Base-by-base conservation (phyloP, 1,140 invertebrate species). In the Apis dorsata region DNA sequence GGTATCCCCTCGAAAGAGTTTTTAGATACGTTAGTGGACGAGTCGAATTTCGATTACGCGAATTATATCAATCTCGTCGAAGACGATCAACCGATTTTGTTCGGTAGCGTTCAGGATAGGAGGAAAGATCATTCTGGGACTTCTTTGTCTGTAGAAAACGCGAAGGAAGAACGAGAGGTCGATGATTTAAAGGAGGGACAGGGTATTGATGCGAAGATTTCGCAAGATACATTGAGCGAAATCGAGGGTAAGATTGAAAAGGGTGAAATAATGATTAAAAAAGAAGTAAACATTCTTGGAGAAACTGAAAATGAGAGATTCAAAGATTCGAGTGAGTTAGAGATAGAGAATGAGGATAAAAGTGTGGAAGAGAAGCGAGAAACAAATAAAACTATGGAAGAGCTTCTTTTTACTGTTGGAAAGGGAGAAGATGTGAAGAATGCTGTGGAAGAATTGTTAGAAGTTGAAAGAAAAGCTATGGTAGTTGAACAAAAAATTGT, bases 21-120 rank as follows among this genome's bases (percentile, higher is more conserved):
- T 10, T 34, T 75, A 34, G 69, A 68, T 9, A 69, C 34, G 24
- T n/a, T 59, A 49, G 59, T 15, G 3, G 73, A 83, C 55, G 57
- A 21, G 15, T 34, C 71, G 21, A 69, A 9, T 69, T n/a, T 53
- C 44, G 79, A 65, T 79, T 84, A 69, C 65, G 69, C 77, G 72
- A 44, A 21, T 17, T 73, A 77, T 21, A 68, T 85, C 19, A 78
- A 84, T 55, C 74, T 85, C 44, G 66, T 84, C 34, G 71, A 87
- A 66, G 55, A 74, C 49, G 87, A 90, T n/a, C 91, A 93, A 17
- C 62, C 85, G 24, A 79, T 90, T 34, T 68, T 94, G 24, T 93
- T 94, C 59, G 93, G 93, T 75, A 94, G 93, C 86, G 90, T 93
- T 74, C 75, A 63, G 71, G 66, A 86, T 79, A 86, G 81, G 71